Evolutionary conservation across 2,113 vertebrate species (phyloP).

Genomic region (Pluvianellus socialis): DNA sequence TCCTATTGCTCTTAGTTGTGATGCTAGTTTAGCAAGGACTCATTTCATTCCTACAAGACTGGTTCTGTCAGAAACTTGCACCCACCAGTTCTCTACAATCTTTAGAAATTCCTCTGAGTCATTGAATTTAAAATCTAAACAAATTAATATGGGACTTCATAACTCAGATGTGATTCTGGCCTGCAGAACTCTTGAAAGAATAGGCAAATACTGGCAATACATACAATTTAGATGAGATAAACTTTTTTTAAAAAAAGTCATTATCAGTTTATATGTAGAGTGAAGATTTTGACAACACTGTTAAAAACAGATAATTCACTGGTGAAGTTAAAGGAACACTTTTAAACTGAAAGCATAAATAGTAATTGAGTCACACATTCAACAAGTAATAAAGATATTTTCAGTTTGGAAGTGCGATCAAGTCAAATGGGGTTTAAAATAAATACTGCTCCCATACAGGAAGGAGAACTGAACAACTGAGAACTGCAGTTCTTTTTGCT

Average conservation of each 20-base stretch:
- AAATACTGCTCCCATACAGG: not conserved
- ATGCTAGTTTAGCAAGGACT: not conserved
- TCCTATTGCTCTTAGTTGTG: not conserved
- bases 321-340: not conserved
- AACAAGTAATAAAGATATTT: constrained; percentile 5
- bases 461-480: not conserved
- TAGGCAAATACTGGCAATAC: not conserved
- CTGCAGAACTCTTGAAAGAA: not conserved
- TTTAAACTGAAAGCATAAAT: not conserved
- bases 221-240: not conserved
- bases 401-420: not conserved
- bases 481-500: not conserved
- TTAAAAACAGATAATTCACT: not conserved
- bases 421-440: not conserved
- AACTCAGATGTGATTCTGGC: not conserved
- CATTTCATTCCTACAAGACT: not conserved
- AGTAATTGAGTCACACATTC: not conserved
- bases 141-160: not conserved
- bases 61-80: not conserved
- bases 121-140: not conserved
- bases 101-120: not conserved
- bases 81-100: not conserved
- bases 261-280: not conserved
- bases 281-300: not conserved
- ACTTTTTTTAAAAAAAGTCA: not conserved